Base-by-base conservation (phyloP, 2,888 invertebrate genomes). In the Scelioninae gen. 1 region DNA sequence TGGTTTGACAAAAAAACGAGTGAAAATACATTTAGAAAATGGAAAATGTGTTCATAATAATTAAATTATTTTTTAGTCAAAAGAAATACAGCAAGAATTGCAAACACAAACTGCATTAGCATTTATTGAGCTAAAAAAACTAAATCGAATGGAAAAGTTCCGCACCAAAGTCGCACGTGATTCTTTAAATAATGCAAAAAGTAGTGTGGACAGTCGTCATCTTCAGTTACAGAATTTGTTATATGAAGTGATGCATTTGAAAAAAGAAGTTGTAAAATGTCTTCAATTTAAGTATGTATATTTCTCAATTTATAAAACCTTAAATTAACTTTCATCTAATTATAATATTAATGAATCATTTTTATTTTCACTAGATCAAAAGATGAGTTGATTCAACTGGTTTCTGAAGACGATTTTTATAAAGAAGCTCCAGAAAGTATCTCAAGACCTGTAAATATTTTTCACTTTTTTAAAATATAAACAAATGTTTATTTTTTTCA, bases 261-360 rank as follows among this genome's bases (percentile, higher is more conserved):
- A 97, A 86, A 97, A 97, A 87, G 98, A 99, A 94, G 97, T 98
- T n/a, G 95, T 96, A 16, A 97, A 98, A 89, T 98, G 98, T 90
- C 94, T 98, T 79, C 97, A 98, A 90, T 98, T 98, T 91, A 98
- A 97, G 95, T 95, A 92, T 91, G 94, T 88, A 51, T 55, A 15
- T 6, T 15, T 34, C 3, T 2, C 6, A 11, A 34, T 56, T 1
- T 34, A 34, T 10, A 11, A n/a, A n/a, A n/a, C n/a, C n/a, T n/a
- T n/a, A n/a, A n/a, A n/a, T n/a, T n/a, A n/a, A n/a, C n/a, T n/a
- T n/a, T n/a, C n/a, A n/a, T n/a, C n/a, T n/a, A n/a, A n/a, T n/a
- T n/a, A n/a, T n/a, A n/a, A n/a, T n/a, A 34, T 34, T 34, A 34
- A 34, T 34, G 34, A 7, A 34, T 34, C n/a, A 34, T 34, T 34